Conservation (phyloP, 2,888 invertebrate species). For the Drymonia ruficornis region DNA sequence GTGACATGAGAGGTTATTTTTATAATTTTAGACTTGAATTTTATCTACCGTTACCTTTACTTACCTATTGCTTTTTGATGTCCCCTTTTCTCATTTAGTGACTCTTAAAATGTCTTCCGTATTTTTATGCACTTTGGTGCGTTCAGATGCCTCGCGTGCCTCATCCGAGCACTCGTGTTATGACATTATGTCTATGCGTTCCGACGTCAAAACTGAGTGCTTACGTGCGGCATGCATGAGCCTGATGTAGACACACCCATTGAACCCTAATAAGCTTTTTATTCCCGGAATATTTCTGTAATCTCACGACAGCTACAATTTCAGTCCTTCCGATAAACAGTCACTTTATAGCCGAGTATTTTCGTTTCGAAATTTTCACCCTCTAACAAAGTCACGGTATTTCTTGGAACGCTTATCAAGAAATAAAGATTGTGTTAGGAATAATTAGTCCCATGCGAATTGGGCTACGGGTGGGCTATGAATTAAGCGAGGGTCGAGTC, state of each 20-base stretch:
- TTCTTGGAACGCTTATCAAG: slow-evolving; percentile 37
- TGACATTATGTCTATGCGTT: no score
- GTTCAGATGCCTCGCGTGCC: no score
- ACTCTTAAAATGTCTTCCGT: no score
- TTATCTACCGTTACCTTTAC: no score
- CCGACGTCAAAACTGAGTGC: no score
- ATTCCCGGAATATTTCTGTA: background rate
- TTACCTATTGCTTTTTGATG: no score
- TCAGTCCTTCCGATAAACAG: slow-evolving; percentile 1
- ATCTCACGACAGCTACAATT: background rate
- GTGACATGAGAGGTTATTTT: background rate
- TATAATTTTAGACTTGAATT: no score
- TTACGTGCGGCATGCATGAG: no score
- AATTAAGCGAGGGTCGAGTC: slow-evolving; percentile 16
- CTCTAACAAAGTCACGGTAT: slow-evolving; percentile 15
- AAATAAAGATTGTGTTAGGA: slow-evolving; percentile 27
- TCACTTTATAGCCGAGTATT: background rate
- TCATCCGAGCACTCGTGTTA: no score
- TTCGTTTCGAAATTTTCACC: slow-evolving; percentile 6
- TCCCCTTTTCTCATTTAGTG: no score
- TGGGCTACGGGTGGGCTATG: slow-evolving; percentile 18
- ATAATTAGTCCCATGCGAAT: slow-evolving; percentile 32
- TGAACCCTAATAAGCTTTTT: background rate
- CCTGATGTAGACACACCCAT: no score
- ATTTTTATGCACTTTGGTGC: no score